Evolutionary conservation across 64 coral and sea anemone species (phyloP), one percentile per base, ranked within the genome.

Genomic region (Montipora foliosa): DNA sequence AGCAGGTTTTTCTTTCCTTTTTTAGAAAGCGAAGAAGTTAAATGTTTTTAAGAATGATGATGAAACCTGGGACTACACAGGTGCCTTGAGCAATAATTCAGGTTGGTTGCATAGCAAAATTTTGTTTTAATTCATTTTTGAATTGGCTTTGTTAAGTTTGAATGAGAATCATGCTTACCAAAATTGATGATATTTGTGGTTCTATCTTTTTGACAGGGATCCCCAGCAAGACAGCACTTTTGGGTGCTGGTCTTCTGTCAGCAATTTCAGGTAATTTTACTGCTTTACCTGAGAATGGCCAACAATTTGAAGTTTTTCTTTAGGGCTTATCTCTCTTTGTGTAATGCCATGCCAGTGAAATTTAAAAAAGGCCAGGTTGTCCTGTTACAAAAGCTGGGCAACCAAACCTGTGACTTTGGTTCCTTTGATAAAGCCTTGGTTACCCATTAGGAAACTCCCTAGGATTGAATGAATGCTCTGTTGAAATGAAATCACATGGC

Each of bases 1-100:
- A 44, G 14, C 21, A 80, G 1, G 20, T 64, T 29, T 21, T 17
- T 49, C 21, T 22, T 60, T 88, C 44, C 19, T 17, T 55, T 22
- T 60, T 52, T 29, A 96, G 88, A 94, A 98, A 94, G 97, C 97
- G 0, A 98, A 98, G 61, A 98, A 98, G 80, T 88, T 98, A 70
- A 98, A 98, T 81, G 97, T 98, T 47, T 98, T 96, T 78, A 98
- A 98, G 55, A 98, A 98, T 66, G 97, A 98, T 52, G 97, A 98
- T 62, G 97, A 98, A 79, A 98, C 97, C n/a, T 98, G 97, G 97
- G 97, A 98, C 78, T 98, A 96, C 76, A 98, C 97, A 78, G 94
- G 94, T 70, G 92, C 94, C 15, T 84, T 97, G 21, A 95, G 84
- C 79, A 92, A 89, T 47, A 92, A 93, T 29, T 69, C 96, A 91